phyloP scores from a whole-genome alignment of 1,140 invertebrate species.

The Zaprionus capensis region DNA sequence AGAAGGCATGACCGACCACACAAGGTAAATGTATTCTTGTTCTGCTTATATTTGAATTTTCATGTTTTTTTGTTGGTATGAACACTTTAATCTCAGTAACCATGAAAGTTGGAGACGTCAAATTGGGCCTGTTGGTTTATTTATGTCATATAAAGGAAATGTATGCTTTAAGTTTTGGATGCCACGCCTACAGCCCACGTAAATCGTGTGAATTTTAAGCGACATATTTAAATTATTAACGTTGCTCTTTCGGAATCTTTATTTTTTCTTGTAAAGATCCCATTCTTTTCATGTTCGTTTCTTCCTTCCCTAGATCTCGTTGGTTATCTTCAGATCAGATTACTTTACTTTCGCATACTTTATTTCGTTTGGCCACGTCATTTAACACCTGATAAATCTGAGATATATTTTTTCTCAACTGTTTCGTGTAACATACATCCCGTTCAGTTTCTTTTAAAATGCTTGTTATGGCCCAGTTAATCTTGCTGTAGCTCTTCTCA shows the following conservation, averaged over 20 bases:
- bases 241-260: not conserved
- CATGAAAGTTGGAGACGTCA: not conserved
- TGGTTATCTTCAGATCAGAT: not conserved
- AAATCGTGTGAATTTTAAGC: not conserved
- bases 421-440: not conserved
- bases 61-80: not conserved
- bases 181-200: not conserved
- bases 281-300: too few species aligned
- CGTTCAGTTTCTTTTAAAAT: not conserved
- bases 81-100: not conserved
- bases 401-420: not conserved
- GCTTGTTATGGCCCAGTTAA: slow-evolving; percentile 33
- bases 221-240: not conserved
- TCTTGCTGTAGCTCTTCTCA: slow-evolving; percentile 25
- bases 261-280: not conserved
- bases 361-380: not conserved
- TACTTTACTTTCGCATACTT: not conserved
- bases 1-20: too few species aligned
- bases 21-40: too few species aligned
- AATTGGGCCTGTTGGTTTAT: not conserved
- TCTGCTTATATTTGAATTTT: not conserved
- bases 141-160: not conserved
- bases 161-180: not conserved
- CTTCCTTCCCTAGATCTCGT: too few species aligned
- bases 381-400: not conserved